These are phyloP conservation scores for Isaurus tuberculatus DNA, from an alignment of 92 coral and sea anemone species.

Conservation along the genomic window DNA sequence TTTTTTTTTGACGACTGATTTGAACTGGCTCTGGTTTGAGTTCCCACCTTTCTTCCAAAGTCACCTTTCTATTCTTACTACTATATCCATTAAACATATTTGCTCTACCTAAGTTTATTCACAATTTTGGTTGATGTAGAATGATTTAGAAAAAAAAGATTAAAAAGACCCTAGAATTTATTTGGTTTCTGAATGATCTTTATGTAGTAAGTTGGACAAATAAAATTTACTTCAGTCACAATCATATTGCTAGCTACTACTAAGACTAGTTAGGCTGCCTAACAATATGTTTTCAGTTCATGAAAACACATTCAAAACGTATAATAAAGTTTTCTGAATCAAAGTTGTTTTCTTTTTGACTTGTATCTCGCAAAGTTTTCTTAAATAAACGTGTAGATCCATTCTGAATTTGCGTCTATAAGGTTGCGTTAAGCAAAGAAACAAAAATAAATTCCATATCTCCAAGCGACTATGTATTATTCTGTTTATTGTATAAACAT, in stretches of 20 bases:
- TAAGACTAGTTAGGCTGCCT: constrained; percentile 35
- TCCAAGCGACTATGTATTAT: no score
- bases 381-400: background rate
- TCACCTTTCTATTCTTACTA: background rate
- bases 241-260: background rate
- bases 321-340: constrained; percentile 30
- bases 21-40: background rate
- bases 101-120: background rate
- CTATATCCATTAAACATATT: background rate
- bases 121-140: background rate
- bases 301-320: constrained; percentile 24
- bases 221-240: background rate
- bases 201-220: background rate
- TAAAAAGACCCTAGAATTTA: background rate
- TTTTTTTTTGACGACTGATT: background rate
- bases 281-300: constrained; percentile 27
- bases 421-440: no score
- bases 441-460: no score
- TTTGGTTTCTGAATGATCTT: background rate
- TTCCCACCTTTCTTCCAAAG: background rate
- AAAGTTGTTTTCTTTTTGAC: background rate
- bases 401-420: no score
- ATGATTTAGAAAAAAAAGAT: background rate
- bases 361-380: background rate
- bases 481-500: no score